Base-by-base conservation (phyloP, 2,888 invertebrate genomes). In the Deroplatys truncata region DNA sequence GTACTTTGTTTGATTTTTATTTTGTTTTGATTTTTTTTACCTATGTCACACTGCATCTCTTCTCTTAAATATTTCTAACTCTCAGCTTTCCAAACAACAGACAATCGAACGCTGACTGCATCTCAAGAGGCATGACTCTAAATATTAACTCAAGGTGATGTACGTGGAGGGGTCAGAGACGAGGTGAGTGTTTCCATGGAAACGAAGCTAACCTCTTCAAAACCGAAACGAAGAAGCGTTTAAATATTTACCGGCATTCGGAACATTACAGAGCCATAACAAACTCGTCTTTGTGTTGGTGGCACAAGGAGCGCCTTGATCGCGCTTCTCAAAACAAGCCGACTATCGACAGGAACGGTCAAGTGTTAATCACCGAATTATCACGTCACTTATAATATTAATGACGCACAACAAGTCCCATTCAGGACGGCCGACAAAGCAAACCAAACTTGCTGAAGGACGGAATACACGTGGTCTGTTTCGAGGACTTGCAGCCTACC, bases 341-440 rank as follows among this genome's bases (percentile, higher is more conserved):
- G 56, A 72, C 56, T 20, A 72, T 72, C 56, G 56, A 72, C 56
- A 72, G 56, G 43, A 84, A 85, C 29, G 49, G 85, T 86, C 86
- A 84, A 89, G 90, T 88, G 90, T 88, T 90, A 90, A 90, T 86
- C 88, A 83, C 83, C 88, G 43, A 88, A 88, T 90, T 90, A 90
- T 88, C 90, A 90, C 90, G 88, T 85, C 89, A 88, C 83, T 89
- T 82, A 29, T 72, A 82, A 16, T 29, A 82, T 35, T 35, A 87
- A 86, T 25, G 82, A 87, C 87, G 82, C 82, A 72, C 82, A 82
- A 82, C 56, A 72, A 20, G 56, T 72, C 56, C 56, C 56, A 72
- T 72, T 72, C 56, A 72, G 20, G 25, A 72, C 20, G 56, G 5
- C 56, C 56, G 56, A 72, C 56, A 72, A 72, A 72, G 56, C 56